A percentile compares a stretch with the other conserved stretches of the same genome.
These are phyloP conservation scores for Cydia strobilella DNA, from an alignment of 1,140 invertebrate genomes.

Conservation along the genomic window DNA sequence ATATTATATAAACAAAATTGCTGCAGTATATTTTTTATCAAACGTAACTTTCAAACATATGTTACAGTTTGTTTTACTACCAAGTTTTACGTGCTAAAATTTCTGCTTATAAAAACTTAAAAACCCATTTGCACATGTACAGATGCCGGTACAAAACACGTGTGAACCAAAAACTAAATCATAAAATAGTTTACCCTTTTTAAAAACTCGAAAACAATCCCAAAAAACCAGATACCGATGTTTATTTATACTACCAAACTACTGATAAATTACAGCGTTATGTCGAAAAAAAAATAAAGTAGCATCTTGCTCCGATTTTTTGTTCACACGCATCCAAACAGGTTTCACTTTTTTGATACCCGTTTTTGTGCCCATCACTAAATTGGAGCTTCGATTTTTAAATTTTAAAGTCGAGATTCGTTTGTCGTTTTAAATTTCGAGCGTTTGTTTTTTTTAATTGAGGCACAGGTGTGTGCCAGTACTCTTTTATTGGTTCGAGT, in stretches of 20 bases:
- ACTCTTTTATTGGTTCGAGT: conserved; percentile 11
- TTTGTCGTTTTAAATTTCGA: conserved; percentile 15
- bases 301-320: conserved; percentile 29
- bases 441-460: not conserved
- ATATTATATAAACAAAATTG: not conserved
- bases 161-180: not conserved
- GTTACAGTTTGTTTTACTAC: not conserved
- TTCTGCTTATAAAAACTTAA: not conserved
- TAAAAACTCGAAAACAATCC: conserved; percentile 25
- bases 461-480: conserved; percentile 30
- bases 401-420: conserved; percentile 20
- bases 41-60: not conserved
- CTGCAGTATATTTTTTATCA: not conserved
- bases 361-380: conserved; percentile 15
- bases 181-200: conserved; percentile 28
- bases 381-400: conserved; percentile 21
- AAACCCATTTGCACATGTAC: conserved; percentile 12
- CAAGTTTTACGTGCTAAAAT: not conserved
- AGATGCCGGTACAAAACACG: not conserved
- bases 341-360: conserved; percentile 30
- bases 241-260: conserved; percentile 30
- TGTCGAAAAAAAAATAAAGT: conserved; percentile 20
- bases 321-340: conserved; percentile 30
- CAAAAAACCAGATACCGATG: conserved; percentile 15
- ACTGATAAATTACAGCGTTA: conserved; percentile 31